Evolutionary conservation across 2,888 invertebrate genomes (phyloP).

Genomic region (Melanargia galathea): DNA sequence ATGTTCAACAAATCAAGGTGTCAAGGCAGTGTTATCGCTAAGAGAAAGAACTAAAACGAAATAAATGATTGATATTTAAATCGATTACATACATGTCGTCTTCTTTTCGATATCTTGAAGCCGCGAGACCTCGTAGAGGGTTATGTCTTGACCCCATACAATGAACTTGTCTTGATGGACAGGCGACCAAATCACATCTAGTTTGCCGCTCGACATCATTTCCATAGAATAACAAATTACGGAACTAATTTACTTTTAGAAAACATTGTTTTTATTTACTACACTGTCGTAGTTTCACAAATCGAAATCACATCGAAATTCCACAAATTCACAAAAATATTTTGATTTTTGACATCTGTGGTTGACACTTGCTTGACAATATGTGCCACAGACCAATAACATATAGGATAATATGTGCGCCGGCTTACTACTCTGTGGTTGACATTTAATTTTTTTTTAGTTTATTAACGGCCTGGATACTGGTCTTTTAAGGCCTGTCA

Average conservation of each 20-base stretch:
- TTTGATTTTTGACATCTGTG: not conserved
- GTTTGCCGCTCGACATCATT: slow-evolving; percentile 75
- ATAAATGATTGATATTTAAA: not conserved
- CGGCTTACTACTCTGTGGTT: no score
- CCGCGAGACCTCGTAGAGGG: slow-evolving; percentile 89
- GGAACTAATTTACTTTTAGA: not conserved
- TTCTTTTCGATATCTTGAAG: slow-evolving; percentile 82
- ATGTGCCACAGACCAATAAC: no score
- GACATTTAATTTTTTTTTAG: no score
- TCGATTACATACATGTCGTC: slow-evolving; percentile 63
- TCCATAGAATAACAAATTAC: slow-evolving; percentile 18
- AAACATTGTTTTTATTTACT: not conserved
- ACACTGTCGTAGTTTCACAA: no score
- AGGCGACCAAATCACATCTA: slow-evolving; percentile 95
- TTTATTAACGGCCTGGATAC: no score
- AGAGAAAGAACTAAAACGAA: not conserved
- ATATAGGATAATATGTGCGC: no score
- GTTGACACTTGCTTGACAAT: no score
- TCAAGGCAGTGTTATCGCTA: no score
- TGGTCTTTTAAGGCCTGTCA: no score
- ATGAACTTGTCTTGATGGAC: slow-evolving; percentile 89
- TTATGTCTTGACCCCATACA: slow-evolving; percentile 95
- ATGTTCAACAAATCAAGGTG: not conserved
- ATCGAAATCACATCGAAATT: no score
- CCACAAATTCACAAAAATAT: not conserved